Evolutionary conservation across 2,888 invertebrate species (phyloP).

Genomic region (Mesopsocus fuscifrons): DNA sequence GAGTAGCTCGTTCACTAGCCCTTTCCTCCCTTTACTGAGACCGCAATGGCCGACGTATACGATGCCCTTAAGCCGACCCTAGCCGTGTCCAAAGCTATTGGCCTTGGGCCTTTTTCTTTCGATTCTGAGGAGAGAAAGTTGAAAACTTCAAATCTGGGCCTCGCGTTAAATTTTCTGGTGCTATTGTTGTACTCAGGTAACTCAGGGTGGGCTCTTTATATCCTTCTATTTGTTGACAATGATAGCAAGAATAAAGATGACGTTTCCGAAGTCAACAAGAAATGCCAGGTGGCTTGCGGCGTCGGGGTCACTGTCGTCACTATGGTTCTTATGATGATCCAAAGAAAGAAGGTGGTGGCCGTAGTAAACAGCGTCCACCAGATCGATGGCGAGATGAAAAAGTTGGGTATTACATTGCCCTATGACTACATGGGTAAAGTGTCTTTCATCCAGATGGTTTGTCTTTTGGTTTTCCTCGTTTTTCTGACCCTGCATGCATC

Average conservation of each 20-base stretch:
- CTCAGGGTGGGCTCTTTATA: conserved; percentile 2
- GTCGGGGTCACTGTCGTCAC: not conserved
- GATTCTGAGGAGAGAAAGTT: not conserved
- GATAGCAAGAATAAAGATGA: not conserved
- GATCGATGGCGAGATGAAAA: not conserved
- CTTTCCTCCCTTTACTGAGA: too few relatives aligned
- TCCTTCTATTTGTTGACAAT: not conserved
- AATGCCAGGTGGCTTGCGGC: not conserved
- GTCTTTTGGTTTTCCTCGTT: not conserved
- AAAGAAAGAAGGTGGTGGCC: not conserved
- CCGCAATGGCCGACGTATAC: conserved; percentile 3
- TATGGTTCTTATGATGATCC: not conserved
- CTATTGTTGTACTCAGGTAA: not conserved
- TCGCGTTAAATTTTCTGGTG: not conserved
- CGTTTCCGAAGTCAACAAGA: not conserved
- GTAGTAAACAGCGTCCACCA: not conserved
- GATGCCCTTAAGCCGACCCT: not conserved
- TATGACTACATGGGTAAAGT: not conserved
- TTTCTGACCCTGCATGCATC: not conserved
- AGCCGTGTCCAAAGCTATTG: not conserved
- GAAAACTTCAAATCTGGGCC: not conserved
- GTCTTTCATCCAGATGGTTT: not conserved
- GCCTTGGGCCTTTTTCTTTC: conserved; percentile 1
- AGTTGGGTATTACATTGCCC: not conserved
- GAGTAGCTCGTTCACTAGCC: too few relatives aligned